These are phyloP conservation scores for Daboia siamensis DNA, from an alignment of 2,113 vertebrate genomes.

Conservation along the genomic window DNA sequence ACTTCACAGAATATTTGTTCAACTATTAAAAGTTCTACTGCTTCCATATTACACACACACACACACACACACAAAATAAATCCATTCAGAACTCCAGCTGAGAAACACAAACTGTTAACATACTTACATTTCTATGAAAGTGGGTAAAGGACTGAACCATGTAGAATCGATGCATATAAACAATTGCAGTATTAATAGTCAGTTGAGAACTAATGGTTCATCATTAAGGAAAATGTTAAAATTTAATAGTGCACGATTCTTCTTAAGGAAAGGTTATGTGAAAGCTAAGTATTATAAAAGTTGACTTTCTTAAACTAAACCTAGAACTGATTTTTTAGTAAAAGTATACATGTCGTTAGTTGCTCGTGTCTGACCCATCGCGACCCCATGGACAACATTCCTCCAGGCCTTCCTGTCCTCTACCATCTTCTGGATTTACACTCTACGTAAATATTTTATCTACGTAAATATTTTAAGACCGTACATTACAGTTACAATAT, in stretches of 20 bases:
- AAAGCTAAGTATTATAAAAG: background rate
- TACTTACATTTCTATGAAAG: constrained; percentile 92
- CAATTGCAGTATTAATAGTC: constrained; percentile 95
- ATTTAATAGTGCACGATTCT: background rate
- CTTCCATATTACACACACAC: background rate
- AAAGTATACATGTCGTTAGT: background rate
- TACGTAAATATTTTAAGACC: too few relatives aligned
- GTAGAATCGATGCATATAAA: constrained; percentile 98
- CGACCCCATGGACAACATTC: too few relatives aligned
- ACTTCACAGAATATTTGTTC: background rate
- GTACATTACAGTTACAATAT: too few relatives aligned
- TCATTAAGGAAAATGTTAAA: constrained; percentile 70
- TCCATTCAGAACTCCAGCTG: background rate
- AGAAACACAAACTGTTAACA: background rate
- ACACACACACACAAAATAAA: background rate
- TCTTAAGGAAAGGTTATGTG: background rate
- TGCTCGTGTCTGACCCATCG: too few relatives aligned
- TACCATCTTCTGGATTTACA: too few relatives aligned
- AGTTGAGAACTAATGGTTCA: constrained; percentile 81
- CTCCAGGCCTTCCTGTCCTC: too few relatives aligned
- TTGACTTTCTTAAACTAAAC: background rate
- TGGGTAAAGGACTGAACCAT: constrained; percentile 97
- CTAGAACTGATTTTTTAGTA: background rate
- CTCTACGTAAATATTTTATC: too few relatives aligned
- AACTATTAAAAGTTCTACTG: background rate